Evolutionary conservation across 2,113 vertebrate species (phyloP).

Genomic region (Holacanthus passer): DNA sequence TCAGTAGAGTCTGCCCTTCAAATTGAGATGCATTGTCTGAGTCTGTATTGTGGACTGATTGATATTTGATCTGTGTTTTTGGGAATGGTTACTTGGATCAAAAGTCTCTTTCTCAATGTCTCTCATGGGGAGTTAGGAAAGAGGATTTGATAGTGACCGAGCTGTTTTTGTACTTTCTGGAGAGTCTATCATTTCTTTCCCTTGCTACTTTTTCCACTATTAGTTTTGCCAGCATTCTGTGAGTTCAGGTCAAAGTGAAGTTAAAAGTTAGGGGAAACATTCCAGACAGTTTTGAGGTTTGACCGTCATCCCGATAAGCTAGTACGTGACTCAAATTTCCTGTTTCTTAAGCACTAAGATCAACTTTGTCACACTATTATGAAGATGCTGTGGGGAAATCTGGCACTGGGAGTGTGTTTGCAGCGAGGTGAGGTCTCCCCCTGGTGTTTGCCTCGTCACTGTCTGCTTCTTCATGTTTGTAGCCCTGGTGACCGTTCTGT

Average conservation of each 20-base stretch:
- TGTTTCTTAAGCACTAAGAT: slow-evolving; percentile 52
- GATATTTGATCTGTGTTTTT: slow-evolving; percentile 53
- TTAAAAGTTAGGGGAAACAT: slow-evolving; percentile 43
- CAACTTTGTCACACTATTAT: slow-evolving; percentile 47
- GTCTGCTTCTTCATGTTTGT: slow-evolving; percentile 80
- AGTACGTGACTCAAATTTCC: slow-evolving; percentile 14
- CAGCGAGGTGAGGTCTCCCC: slow-evolving; percentile 73
- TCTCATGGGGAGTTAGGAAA: neutral
- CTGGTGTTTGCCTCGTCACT: slow-evolving; percentile 76
- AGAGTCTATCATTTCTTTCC: slow-evolving; percentile 13
- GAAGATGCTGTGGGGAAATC: slow-evolving; percentile 23
- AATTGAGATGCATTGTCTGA: slow-evolving; percentile 36
- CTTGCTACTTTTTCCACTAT: slow-evolving; percentile 1
- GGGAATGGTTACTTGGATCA: slow-evolving; percentile 22
- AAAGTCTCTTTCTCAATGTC: slow-evolving; percentile 4
- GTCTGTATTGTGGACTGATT: slow-evolving; percentile 52
- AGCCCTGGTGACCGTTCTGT: slow-evolving; percentile 81
- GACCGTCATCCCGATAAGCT: slow-evolving; percentile 36
- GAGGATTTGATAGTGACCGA: slow-evolving; percentile 29
- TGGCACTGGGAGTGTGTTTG: slow-evolving; percentile 43
- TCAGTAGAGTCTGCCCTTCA: slow-evolving; percentile 43
- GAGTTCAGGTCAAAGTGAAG: neutral
- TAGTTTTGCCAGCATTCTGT: slow-evolving; percentile 17
- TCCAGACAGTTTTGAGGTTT: slow-evolving; percentile 59
- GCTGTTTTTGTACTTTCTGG: slow-evolving; percentile 44